Conservation (phyloP, 2,113 vertebrate species). For the human (Homo sapiens) region GRCh38 chr6:73808501-73809000, state of each 20-base stretch:
- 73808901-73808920: constrained; percentile 27
- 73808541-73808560: neutral
- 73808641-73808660: neutral
- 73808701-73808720: neutral
- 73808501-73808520: neutral
- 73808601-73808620: neutral
- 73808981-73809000: neutral
- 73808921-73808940: neutral
- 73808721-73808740: neutral
- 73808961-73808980: neutral
- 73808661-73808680: neutral
- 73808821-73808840: neutral
- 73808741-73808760: neutral
- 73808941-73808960: neutral
- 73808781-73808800: neutral
- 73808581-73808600: neutral
- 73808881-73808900: neutral
- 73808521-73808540: neutral
- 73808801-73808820: neutral
- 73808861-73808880: neutral
- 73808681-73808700: neutral
- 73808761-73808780: neutral
- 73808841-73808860: neutral
- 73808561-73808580: neutral
- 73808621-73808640: neutral